Base-by-base conservation (phyloP, 2,797 vertebrate species). In the Characodon lateralis region DNA sequence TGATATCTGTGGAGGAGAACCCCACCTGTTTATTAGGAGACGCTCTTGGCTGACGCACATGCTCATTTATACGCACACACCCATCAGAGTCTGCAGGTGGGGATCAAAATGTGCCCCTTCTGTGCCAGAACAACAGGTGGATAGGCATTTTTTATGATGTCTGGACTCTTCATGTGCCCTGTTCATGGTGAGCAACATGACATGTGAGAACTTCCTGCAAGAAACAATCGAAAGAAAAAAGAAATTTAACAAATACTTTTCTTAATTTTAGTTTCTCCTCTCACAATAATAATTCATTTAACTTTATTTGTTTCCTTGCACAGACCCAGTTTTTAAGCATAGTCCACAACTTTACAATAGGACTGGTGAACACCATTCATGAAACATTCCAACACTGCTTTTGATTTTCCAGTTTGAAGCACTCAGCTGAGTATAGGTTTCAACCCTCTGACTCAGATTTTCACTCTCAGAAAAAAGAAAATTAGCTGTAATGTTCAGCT, bases 81-180 rank as follows among this genome's bases (percentile, higher is more conserved):
- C 74, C 78, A 83, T 78, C 74, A 71, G 70, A 81, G 85, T 85
- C 84, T 86, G 89, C 95, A 96, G 95, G 95, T 96, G 95, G 94
- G 90, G 92, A 91, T 93, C 84, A 92, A 93, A 93, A 93, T 91
- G 89, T 3, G 35, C 87, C 89, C 83, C 83, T 86, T 85, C 86
- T 75, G 77, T 88, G 76, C 70, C 83, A 91, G 89, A 90, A 89
- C 93, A 92, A 96, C 96, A 96, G 96, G 96, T 96, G 96, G 94
- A 93, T 83, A 83, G 90, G 74, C 78, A 73, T 89, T 88, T 88
- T 95, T 96, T 95, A 96, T 92, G 95, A 95, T 88, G 94, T 95
- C 93, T 93, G 92, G 88, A 90, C 82, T 86, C 78, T 80, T 76
- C 86, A 68, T 86, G 89, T 93, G 89, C 88, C 92, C 78, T 84